Evolutionary conservation across 2,113 vertebrate genomes (phyloP), one percentile per base, ranked within the genome.

Genomic region (Theristicus caerulescens): DNA sequence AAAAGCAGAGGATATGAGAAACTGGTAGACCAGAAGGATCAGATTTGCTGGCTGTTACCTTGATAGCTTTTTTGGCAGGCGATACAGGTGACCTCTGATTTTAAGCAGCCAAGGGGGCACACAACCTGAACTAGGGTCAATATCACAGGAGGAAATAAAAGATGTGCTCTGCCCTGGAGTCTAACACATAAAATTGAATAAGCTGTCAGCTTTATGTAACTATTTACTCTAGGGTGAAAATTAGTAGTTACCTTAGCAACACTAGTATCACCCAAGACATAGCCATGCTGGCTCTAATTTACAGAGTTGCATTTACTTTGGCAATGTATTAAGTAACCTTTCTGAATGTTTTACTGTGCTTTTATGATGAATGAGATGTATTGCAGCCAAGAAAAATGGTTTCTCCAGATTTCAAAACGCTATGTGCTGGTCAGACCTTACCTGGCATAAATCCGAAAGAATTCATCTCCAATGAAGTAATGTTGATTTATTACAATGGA

Each of bases 191-290:
- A 95, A 97, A 97, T 95, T 86, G 97, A 98, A 97, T 93, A 95
- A 97, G 36, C 89, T 97, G 87, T 96, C 95, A 98, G 94, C 86
- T 97, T 93, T 97, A 90, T 90, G 83, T 94, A 97, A 96, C 86
- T 97, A 93, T 98, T 98, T 98, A 98, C 95, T 94, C 96, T 91
- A 82, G 94, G 91, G 97, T 97, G 74, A 93, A 97, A 97, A 98
- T 98, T 97, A 98, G 93, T 91, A 92, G 97, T 98, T 98, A 96
- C 95, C 97, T 97, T 98, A 97, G 97, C 96, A 98, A 97, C 95
- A 89, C 86, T 81, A 64, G 82, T 90, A 96, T 97, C 93, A 96
- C 82, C 83, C 3, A 58, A 97, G 91, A 94, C 38, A 42, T 67
- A 67, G 18, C 36, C 55, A 85, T 17, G 72, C 89, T 96, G 85